Evolutionary conservation across 2,797 vertebrate species (phyloP), one percentile per base, ranked within the genome.

Genomic region (Coregonus ussuriensis): DNA sequence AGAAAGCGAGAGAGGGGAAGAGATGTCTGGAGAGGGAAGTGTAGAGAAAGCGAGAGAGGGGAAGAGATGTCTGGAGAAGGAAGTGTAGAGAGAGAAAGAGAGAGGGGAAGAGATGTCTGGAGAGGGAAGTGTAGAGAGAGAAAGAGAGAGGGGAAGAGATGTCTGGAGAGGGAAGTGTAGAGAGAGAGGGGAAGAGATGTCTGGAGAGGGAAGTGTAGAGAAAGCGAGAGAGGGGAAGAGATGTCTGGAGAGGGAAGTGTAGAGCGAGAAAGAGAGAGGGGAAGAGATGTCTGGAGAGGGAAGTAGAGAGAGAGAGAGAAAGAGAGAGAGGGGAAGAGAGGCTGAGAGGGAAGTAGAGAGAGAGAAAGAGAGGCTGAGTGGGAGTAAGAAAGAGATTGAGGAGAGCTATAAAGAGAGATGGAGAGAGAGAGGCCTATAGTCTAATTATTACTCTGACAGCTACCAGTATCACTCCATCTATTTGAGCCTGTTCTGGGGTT

Each of bases 361-460:
- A 74, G 73, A n/a, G 25, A 14, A 21, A 65, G 73, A 74, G 37
- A 47, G 41, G 41, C 14, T 47, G 73, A 47, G 21, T 66, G 35
- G 21, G 35, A 66, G 59, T 14, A 6, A 65, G 53, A 74, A 13
- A 65, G 72, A 74, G 35, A 74, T 47, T 13, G 9, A 47, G 41
- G 29, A 59, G 15, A 65, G 56, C 3, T 15, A 56, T 15, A 56
- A 41, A 74, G 35, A 74, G 29, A 59, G 15, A 65, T 33, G n/a
- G 31, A 67, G 65, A 6, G 65, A 67, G 65, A 67, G 25, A 1
- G 31, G 31, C 14, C 70, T 54, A 52, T 51, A 31, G 47, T 71
- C 3, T 53, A 71, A 53, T 71, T 29, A 71, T 71, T 71, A 47
- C 47, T 71, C 41, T 53, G 18, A 35, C 70, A 72, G 70, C 70